These are phyloP conservation scores for Arctocebus calabarensis DNA, from an alignment of 2,797 vertebrate species.

Conservation along the genomic window DNA sequence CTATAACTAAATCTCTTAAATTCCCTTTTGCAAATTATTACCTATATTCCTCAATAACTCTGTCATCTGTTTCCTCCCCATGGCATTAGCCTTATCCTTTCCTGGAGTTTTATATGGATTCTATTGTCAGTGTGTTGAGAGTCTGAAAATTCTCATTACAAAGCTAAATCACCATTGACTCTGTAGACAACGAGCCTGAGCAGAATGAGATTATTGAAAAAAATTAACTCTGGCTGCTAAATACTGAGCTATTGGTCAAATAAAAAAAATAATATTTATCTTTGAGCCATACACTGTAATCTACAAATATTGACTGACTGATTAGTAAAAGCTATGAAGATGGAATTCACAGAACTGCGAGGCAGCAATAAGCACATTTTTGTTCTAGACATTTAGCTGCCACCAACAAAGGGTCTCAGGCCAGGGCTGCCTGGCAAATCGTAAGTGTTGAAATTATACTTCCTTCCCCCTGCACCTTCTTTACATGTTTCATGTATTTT, in stretches of 20 bases:
- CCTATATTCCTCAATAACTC: constrained; percentile 19
- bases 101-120: constrained; percentile 22
- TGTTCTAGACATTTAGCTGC: background rate
- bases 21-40: constrained; percentile 55
- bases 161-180: background rate
- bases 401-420: background rate
- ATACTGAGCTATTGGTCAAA: background rate
- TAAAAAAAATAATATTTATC: background rate
- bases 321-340: background rate
- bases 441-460: no score
- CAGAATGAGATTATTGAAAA: background rate
- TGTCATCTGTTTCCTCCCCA: constrained; percentile 37
- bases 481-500: background rate
- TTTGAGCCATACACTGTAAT: background rate
- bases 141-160: constrained; percentile 13
- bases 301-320: background rate
- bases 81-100: background rate
- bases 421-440: background rate
- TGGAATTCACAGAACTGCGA: background rate
- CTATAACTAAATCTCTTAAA: constrained; percentile 21
- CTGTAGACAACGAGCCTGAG: background rate
- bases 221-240: background rate
- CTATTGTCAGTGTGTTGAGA: background rate
- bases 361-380: accelerated
- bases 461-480: background rate